Evolutionary conservation across 2,113 vertebrate species (phyloP).

Genomic region (Gambusia holbrooki): DNA sequence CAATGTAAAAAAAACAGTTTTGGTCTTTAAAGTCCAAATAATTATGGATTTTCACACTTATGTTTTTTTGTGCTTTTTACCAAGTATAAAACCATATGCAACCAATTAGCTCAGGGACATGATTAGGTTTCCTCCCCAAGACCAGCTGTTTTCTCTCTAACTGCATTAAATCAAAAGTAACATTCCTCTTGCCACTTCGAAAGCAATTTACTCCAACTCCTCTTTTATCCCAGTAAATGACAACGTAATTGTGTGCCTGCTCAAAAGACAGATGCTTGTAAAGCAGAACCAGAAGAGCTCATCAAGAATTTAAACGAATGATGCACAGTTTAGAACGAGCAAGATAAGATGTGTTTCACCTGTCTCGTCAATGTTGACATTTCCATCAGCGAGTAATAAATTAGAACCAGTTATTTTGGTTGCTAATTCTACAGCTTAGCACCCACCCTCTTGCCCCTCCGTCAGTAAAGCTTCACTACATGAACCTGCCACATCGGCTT

Average conservation of each 20-base stretch:
- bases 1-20: background rate
- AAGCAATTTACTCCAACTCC: constrained; percentile 55
- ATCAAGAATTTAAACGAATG: constrained; percentile 34
- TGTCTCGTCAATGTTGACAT: constrained; percentile 54
- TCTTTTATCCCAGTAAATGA: constrained; percentile 50
- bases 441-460: constrained; percentile 44
- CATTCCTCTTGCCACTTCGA: constrained; percentile 48
- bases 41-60: too few relatives aligned
- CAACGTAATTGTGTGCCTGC: constrained; percentile 8
- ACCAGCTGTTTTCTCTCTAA: constrained; percentile 13
- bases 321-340: constrained; percentile 17
- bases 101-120: constrained; percentile 30
- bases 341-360: constrained; percentile 20
- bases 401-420: constrained; percentile 55
- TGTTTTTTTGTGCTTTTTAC: background rate
- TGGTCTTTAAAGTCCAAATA: too few relatives aligned
- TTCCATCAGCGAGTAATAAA: constrained; percentile 57
- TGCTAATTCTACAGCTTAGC: constrained; percentile 70
- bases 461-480: constrained; percentile 54
- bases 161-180: constrained; percentile 58
- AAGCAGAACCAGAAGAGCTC: constrained; percentile 18
- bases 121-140: constrained; percentile 20
- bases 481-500: constrained; percentile 55
- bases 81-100: constrained; percentile 10
- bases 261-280: constrained; percentile 37